Evolutionary conservation across 2,797 vertebrate genomes (phyloP), one percentile per base, ranked within the genome.

Genomic region (Chelmon rostratus): DNA sequence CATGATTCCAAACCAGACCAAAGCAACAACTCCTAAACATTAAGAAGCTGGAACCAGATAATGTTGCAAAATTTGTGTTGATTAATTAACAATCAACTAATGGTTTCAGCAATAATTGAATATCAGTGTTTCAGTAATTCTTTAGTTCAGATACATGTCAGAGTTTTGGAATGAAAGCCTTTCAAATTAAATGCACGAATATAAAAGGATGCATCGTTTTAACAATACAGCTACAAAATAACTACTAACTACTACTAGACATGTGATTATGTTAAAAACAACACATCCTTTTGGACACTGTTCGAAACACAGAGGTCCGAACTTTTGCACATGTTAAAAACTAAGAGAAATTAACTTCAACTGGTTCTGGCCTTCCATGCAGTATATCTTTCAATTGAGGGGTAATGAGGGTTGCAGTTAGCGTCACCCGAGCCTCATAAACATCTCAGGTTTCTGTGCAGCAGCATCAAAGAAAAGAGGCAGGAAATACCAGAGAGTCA

Each of bases 401-500:
- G 28, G 54, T 49, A 79, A 72, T 61, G 61, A 86, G 62, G 49
- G 66, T 28, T 31, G 72, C 67, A 56, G 63, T 64, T 40, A 61
- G 33, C n/a, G 62, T 47, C 69, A 69, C 53, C 49, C 56, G 16
- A 63, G 79, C 61, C 73, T 82, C 46, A 73, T 53, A 63, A 76
- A 62, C 70, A 68, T 89, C 87, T 91, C 86, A 75, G 82, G 87
- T 90, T 91, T 91, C 89, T 65, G 70, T 85, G 73, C 65, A 59
- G 61, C 85, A 75, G 84, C 78, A 91, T 88, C 72, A 86, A 84
- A 90, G 83, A 84, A 64, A 69, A 81, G 62, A 42, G 73, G 63
- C 83, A 87, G 89, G 89, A 92, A 93, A 90, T 84, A 79, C 85
- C 90, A 87, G 49, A 79, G 71, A 88, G 88, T 79, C 82, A 74